Percentiles rank a stretch among this genome's conserved stretches.
phyloP scores from a whole-genome alignment of 1,140 invertebrate genomes.

The Drosophila equinoxialis region DNA sequence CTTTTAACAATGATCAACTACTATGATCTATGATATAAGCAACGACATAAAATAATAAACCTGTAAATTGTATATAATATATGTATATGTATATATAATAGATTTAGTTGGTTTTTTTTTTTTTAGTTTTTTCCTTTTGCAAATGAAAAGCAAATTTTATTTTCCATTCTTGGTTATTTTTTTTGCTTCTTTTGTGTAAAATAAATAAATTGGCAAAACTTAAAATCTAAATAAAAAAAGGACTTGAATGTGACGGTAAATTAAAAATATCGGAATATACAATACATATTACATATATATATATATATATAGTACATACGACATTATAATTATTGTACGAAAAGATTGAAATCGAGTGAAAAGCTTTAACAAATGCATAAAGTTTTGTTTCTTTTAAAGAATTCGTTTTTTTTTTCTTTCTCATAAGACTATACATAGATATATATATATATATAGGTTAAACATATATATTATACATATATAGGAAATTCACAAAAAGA shows the following conservation, averaged over 20 bases:
- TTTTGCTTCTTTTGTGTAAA: slow-evolving; percentile 10
- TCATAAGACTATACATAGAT: slow-evolving; percentile 47
- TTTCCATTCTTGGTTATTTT: slow-evolving; percentile 22
- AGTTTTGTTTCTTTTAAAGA: slow-evolving; percentile 34
- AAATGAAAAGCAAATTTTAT: slow-evolving; percentile 37
- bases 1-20: slow-evolving; percentile 18
- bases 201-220: slow-evolving; percentile 71
- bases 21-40: slow-evolving; percentile 51
- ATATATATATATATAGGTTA: slow-evolving; percentile 30
- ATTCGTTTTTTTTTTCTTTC: slow-evolving; percentile 2
- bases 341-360: slow-evolving; percentile 31
- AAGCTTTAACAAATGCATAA: slow-evolving; percentile 39
- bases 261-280: slow-evolving; percentile 38
- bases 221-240: slow-evolving; percentile 53
- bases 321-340: slow-evolving; percentile 43
- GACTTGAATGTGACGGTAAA: slow-evolving; percentile 52
- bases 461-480: slow-evolving; percentile 33
- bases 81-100: slow-evolving; percentile 25
- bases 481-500: slow-evolving; percentile 14
- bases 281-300: slow-evolving; percentile 30
- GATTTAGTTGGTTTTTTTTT: slow-evolving; percentile 13
- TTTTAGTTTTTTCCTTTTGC: slow-evolving; percentile 31
- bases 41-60: slow-evolving; percentile 33
- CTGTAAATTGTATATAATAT: slow-evolving; percentile 8
- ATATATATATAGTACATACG: slow-evolving; percentile 13